A percentile compares a stretch with the other conserved stretches of the same genome.
Conservation (phyloP, 1,140 invertebrate genomes). For the Solenopsis invicta region DNA sequence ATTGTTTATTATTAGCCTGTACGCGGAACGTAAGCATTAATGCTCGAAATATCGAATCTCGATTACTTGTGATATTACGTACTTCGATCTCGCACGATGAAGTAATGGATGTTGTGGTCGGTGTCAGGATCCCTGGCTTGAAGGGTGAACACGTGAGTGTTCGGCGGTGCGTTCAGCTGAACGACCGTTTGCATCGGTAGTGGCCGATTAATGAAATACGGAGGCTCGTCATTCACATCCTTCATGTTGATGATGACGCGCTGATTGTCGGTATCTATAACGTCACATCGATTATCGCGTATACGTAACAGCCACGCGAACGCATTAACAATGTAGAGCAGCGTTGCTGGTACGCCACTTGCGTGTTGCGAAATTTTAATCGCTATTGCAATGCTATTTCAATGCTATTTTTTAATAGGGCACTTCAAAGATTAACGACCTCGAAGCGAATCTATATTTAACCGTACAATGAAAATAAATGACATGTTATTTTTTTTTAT, state of each 20-base stretch:
- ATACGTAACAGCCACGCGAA: constrained; percentile 3
- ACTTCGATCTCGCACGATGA: constrained; percentile 96
- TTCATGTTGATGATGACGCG: constrained; percentile 97
- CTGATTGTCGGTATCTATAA: constrained; percentile 97
- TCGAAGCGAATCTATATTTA: not conserved
- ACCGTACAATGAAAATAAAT: not conserved
- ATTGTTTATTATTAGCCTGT: not conserved
- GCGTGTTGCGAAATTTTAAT: constrained; percentile 35
- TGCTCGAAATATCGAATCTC: constrained; percentile 37
- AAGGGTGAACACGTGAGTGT: constrained; percentile 97
- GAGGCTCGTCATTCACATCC: constrained; percentile 98
- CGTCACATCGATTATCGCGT: constrained; percentile 63
- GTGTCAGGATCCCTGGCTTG: constrained; percentile 98
- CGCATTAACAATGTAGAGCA: constrained; percentile 1
- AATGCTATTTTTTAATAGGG: not conserved
- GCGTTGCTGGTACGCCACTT: not conserved
- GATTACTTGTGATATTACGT: constrained; percentile 72
- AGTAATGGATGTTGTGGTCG: constrained; percentile 98
- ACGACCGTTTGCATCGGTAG: constrained; percentile 98
- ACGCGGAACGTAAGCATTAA: not conserved
- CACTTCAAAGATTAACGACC: not conserved
- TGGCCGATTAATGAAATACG: constrained; percentile 98
- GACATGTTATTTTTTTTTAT: not conserved
- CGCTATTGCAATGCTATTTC: not conserved
- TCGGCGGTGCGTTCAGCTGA: constrained; percentile 96